Evolutionary conservation across 2,113 vertebrate genomes (phyloP).

Genomic region (Galemys pyrenaicus): DNA sequence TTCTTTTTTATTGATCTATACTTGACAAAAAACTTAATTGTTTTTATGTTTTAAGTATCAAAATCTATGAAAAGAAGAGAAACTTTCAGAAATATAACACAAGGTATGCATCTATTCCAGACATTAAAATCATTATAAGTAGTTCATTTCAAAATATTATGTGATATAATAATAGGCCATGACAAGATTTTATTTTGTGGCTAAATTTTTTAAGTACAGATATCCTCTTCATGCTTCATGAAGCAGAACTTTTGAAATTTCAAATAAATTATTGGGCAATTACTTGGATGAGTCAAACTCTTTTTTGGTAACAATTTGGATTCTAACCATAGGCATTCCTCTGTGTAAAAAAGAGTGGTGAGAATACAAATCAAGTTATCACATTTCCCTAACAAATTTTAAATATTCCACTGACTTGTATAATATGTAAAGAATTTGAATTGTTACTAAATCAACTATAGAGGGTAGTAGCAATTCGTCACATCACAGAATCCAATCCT

Average conservation of each 20-base stretch:
- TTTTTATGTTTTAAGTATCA: neutral
- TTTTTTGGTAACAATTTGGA: slow-evolving; percentile 32
- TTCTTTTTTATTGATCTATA: neutral
- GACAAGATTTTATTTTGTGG: slow-evolving; percentile 21
- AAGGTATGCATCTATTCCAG: neutral
- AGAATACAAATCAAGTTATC: slow-evolving; percentile 17
- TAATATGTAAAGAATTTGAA: neutral
- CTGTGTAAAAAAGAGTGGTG: neutral
- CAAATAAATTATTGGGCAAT: slow-evolving; percentile 45
- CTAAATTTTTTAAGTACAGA: slow-evolving; percentile 11
- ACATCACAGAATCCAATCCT: neutral
- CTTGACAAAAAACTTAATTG: neutral
- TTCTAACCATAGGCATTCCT: neutral
- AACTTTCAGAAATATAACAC: neutral
- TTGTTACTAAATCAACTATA: neutral
- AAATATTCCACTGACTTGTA: neutral
- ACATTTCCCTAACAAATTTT: slow-evolving; percentile 35
- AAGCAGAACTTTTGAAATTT: slow-evolving; percentile 38
- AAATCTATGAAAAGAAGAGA: slow-evolving; percentile 45
- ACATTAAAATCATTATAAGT: neutral
- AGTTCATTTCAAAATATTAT: slow-evolving; percentile 7
- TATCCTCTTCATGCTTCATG: neutral
- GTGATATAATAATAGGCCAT: neutral
- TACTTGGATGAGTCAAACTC: slow-evolving; percentile 20
- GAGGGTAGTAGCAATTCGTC: neutral